Conservation (phyloP, 2,797 vertebrate species). For the Chrysocyon brachyurus region DNA sequence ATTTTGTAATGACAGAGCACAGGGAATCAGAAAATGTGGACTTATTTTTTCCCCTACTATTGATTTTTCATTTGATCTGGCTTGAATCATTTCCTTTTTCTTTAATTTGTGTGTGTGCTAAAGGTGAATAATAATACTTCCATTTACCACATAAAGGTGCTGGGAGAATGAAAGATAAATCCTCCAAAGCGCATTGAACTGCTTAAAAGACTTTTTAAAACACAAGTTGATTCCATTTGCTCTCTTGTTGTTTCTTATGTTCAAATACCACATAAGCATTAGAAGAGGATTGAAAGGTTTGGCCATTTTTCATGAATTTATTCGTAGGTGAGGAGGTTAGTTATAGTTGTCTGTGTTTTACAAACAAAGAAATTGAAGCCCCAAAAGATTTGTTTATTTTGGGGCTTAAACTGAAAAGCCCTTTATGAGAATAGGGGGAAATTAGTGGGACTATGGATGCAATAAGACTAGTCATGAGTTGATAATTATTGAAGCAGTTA, state of each 20-base stretch:
- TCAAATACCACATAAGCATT: constrained; percentile 36
- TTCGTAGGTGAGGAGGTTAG: neutral
- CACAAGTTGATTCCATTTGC: constrained; percentile 52
- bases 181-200: constrained; percentile 38
- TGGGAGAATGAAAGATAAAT: constrained; percentile 69
- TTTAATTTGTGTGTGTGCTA: neutral
- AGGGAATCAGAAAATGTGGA: constrained; percentile 17
- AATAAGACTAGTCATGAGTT: neutral
- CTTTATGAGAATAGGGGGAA: neutral
- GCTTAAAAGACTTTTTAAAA: constrained; percentile 46
- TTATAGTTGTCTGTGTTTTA: constrained; percentile 59
- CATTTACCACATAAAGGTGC: constrained; percentile 53
- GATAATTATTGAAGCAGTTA: constrained; percentile 26
- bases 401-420: neutral
- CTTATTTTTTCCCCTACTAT: constrained; percentile 40
- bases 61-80: constrained; percentile 20
- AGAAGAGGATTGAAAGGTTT: constrained; percentile 16
- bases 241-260: constrained; percentile 34
- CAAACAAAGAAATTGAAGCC: constrained; percentile 63
- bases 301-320: constrained; percentile 49
- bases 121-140: constrained; percentile 61
- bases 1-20: neutral
- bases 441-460: neutral
- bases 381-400: constrained; percentile 55
- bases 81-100: constrained; percentile 57